Percentiles rank a stretch among this genome's conserved stretches.
Evolutionary conservation across 2,797 vertebrate species (phyloP).

Genomic region (Bryconaethiops microstoma): DNA sequence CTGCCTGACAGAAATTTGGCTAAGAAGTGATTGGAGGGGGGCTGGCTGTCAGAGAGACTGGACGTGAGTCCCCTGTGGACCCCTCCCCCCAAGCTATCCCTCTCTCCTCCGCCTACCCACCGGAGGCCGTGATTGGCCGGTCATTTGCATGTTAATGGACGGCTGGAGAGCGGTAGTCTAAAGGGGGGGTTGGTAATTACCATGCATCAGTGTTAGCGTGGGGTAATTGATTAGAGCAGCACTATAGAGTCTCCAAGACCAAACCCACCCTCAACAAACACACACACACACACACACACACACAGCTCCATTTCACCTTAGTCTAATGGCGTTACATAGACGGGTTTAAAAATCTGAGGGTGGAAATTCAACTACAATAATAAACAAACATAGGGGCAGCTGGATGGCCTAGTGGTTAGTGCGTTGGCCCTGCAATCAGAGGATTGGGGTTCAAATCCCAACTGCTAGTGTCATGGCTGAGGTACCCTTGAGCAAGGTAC

Average conservation of each 20-base stretch:
- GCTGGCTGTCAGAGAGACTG: background rate
- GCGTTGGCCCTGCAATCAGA: too few species aligned
- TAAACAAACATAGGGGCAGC: background rate
- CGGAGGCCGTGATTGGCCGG: constrained; percentile 73
- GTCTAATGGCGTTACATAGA: background rate
- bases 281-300: too few species aligned
- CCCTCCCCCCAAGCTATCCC: background rate
- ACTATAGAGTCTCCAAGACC: constrained; percentile 77
- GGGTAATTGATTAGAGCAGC: constrained; percentile 94
- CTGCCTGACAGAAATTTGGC: background rate
- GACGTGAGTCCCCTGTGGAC: constrained; percentile 4
- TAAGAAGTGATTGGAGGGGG: background rate
- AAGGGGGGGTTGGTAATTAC: constrained; percentile 87
- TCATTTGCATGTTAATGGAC: constrained; percentile 95
- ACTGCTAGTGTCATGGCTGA: too few species aligned
- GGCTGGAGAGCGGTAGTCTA: constrained; percentile 83
- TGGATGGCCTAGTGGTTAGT: too few species aligned
- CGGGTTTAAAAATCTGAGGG: background rate
- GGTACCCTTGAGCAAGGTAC: too few species aligned
- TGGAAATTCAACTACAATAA: background rate
- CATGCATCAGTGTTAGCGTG: constrained; percentile 90
- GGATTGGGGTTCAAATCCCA: too few species aligned
- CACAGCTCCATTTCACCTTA: constrained; percentile 8
- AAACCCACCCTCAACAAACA: constrained; percentile 8
- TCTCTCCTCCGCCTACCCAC: background rate